phyloP scores from a whole-genome alignment of 1,140 invertebrate genomes.

The Onthophagus taurus region DNA sequence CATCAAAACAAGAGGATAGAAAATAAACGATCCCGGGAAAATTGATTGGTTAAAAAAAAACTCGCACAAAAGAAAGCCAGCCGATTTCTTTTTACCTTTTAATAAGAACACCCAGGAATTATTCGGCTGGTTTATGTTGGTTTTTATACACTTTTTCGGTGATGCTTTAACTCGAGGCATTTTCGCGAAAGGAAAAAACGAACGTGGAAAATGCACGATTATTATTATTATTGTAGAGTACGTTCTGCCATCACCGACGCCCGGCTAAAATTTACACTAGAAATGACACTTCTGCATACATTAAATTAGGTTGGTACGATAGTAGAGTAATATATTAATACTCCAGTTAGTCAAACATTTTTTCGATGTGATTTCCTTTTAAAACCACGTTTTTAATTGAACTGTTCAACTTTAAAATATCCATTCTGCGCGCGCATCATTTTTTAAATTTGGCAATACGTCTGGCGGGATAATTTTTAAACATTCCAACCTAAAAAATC shows the following conservation, averaged over 20 bases:
- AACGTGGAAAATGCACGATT: too few species aligned
- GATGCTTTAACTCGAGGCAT: constrained; percentile 48
- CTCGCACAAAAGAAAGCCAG: background rate
- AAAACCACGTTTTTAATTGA: background rate
- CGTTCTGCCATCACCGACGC: background rate
- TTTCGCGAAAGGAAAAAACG: too few species aligned
- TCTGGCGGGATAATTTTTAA: too few species aligned
- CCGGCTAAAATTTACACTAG: background rate
- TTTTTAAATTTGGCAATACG: background rate
- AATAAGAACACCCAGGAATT: constrained; percentile 57
- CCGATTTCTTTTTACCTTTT: constrained; percentile 44
- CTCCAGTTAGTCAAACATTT: background rate
- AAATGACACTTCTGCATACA: background rate
- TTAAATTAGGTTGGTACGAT: constrained; percentile 1
- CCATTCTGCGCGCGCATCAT: background rate
- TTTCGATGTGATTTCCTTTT: background rate
- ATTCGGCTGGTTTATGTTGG: constrained; percentile 33
- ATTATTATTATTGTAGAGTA: too few species aligned
- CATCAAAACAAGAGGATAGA: background rate
- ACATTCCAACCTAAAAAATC: too few species aligned
- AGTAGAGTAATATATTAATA: background rate
- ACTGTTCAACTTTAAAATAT: background rate
- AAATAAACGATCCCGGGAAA: background rate
- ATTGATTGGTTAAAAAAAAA: background rate
- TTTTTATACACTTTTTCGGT: constrained; percentile 47